phyloP scores from a whole-genome alignment of 2,888 invertebrate genomes.

The Drosophila mulleri region DNA sequence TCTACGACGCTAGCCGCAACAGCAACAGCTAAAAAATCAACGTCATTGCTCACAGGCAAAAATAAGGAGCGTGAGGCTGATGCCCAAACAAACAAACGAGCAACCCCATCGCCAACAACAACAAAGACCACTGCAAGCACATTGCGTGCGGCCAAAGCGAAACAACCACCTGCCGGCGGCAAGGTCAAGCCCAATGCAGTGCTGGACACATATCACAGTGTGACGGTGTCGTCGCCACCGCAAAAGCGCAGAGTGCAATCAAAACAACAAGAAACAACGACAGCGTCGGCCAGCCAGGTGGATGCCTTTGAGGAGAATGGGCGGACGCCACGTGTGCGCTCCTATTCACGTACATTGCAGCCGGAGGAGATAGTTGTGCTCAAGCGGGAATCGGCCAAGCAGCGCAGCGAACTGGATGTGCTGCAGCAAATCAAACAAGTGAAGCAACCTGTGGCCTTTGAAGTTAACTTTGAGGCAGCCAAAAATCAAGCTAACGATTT shows the following conservation, averaged over 20 bases:
- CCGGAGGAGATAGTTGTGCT: slow-evolving; percentile 81
- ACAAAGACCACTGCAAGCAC: slow-evolving; percentile 28
- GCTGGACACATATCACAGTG: slow-evolving; percentile 83
- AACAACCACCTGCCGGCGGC: slow-evolving; percentile 21
- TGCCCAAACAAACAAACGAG: slow-evolving; percentile 31
- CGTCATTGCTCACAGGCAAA: slow-evolving; percentile 37
- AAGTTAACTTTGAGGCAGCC: slow-evolving; percentile 77
- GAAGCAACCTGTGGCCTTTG: slow-evolving; percentile 83
- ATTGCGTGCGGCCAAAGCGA: slow-evolving; percentile 46
- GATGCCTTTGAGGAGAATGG: slow-evolving; percentile 6
- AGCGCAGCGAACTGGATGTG: slow-evolving; percentile 61
- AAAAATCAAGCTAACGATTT: slow-evolving; percentile 51
- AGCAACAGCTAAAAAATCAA: slow-evolving; percentile 30
- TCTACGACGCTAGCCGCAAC: slow-evolving; percentile 27
- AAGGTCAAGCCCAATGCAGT: slow-evolving; percentile 82
- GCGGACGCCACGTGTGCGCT: slow-evolving; percentile 42
- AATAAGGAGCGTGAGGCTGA: slow-evolving; percentile 40
- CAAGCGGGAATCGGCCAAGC: slow-evolving; percentile 68
- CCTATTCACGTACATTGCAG: slow-evolving; percentile 76
- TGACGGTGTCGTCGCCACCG: slow-evolving; percentile 84
- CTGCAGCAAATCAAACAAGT: slow-evolving; percentile 13
- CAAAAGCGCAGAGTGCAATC: slow-evolving; percentile 69
- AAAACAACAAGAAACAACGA: slow-evolving; percentile 34
- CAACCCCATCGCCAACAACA: slow-evolving; percentile 60
- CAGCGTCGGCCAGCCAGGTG: not conserved